Evolutionary conservation across 2,113 vertebrate genomes (phyloP).

Genomic region (Brachirus orientalis): DNA sequence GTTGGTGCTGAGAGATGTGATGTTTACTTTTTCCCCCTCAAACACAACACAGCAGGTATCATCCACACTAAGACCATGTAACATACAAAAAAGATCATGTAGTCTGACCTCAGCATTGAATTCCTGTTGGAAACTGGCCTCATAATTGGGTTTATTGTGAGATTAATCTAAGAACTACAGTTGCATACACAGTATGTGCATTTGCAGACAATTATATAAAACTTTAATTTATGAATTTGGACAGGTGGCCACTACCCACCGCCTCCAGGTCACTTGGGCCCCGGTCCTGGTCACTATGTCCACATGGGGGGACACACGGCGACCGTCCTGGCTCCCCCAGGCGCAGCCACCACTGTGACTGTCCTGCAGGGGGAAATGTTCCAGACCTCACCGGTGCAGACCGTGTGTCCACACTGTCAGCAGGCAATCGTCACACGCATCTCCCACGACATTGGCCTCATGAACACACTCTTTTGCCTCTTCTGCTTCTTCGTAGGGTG

Average conservation of each 20-base stretch:
- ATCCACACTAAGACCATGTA: no score
- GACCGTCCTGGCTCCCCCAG: constrained; percentile 89
- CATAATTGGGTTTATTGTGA: no score
- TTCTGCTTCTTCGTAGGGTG: constrained; percentile 98
- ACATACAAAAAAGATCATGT: no score
- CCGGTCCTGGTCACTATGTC: constrained; percentile 82
- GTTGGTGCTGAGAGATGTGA: no score
- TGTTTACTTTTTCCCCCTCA: no score
- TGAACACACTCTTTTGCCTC: constrained; percentile 96
- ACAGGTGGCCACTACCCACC: constrained; percentile 82
- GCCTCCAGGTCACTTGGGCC: constrained; percentile 80
- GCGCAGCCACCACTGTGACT: constrained; percentile 91
- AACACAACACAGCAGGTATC: no score
- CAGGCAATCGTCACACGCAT: constrained; percentile 96
- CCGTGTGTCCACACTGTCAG: constrained; percentile 97
- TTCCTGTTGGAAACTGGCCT: no score
- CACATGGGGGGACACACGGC: constrained; percentile 88
- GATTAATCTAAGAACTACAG: no score
- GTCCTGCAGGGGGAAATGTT: constrained; percentile 98
- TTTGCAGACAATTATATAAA: not conserved
- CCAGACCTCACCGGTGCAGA: constrained; percentile 92
- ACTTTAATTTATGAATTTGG: not conserved
- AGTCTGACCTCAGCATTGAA: no score
- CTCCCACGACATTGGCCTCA: constrained; percentile 92
- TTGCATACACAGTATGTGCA: no score